Evolutionary conservation across 2,113 vertebrate species (phyloP), one percentile per base, ranked within the genome.

Genomic region (Ursus arctos): DNA sequence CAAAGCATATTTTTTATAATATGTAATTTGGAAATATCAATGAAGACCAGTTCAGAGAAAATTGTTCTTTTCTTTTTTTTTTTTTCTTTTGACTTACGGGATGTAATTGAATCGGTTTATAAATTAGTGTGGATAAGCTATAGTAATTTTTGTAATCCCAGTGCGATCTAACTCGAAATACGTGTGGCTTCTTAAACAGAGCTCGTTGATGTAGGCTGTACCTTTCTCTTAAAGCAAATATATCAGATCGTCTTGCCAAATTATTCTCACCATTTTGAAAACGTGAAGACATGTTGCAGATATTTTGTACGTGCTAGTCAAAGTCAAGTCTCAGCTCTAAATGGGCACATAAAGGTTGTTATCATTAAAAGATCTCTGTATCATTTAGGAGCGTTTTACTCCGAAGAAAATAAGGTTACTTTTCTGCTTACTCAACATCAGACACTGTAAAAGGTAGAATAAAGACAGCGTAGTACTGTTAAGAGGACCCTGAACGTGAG

Each of bases 271-370:
- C 61, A 85, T 96, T 94, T 55, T 76, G 82, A 86, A 96, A 94
- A 53, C 13, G 69, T 77, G 79, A 91, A 91, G 55, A 47, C 21
- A 71, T 77, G 88, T 97, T 87, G 61, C 74, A 95, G 93, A 90
- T 90, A 92, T 63, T 96, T 97, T 91, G 7, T 81, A 57, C 87
- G 36, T 95, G 24, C 13, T 86, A 87, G 21, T 95, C 65, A 96
- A 91, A 82, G 24, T 92, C 71, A 69, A 69, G 8, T 69, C 28
- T 89, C 8, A 36, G 2, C 91, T 86, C 47, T 86, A 63, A 96
- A 74, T 88, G 94, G 24, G 51, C 3, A 13, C 71, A 80, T 49
- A 67, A 53, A 69, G 40, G 28, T 59, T 95, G 36, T 7, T 51
- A 76, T 67, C 24, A 36, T 65, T 14, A 28, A 88, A 94, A 67